A percentile compares a stretch with the other conserved stretches of the same genome.
Conservation (phyloP, 2,113 vertebrate species). For the Dromaius novaehollandiae region DNA sequence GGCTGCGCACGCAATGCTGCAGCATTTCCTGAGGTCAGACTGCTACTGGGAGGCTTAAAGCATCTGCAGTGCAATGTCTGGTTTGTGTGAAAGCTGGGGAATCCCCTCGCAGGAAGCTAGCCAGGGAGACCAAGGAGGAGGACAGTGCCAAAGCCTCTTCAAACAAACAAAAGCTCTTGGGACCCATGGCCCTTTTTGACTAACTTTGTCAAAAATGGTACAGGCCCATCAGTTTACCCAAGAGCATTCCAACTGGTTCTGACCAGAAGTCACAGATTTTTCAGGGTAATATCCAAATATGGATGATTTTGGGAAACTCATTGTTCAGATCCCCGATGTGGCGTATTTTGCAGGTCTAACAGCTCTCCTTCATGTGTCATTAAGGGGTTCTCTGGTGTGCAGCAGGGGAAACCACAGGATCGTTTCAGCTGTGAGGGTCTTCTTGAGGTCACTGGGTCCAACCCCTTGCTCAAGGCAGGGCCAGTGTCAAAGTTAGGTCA, state of each 20-base stretch:
- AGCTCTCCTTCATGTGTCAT: neutral
- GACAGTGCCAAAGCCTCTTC: neutral
- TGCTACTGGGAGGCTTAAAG: neutral
- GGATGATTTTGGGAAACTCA: neutral
- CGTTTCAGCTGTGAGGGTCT: neutral
- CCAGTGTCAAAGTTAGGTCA: neutral
- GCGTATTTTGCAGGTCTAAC: neutral
- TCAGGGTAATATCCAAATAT: neutral
- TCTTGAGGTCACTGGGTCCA: neutral
- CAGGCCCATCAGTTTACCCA: neutral
- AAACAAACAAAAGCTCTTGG: neutral
- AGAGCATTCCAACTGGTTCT: neutral
- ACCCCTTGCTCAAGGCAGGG: neutral
- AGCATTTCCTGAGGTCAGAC: neutral
- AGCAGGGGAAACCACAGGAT: neutral
- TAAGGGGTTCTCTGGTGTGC: neutral
- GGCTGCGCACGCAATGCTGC: neutral
- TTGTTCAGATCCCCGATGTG: neutral
- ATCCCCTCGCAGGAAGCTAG: accelerated
- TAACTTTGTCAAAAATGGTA: neutral
- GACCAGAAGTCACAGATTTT: neutral
- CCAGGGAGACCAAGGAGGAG: neutral
- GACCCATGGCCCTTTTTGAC: neutral
- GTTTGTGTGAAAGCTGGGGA: neutral
- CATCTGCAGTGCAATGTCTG: neutral